phyloP scores from a whole-genome alignment of 2,888 invertebrate genomes.

The Drosophila lacicola region DNA sequence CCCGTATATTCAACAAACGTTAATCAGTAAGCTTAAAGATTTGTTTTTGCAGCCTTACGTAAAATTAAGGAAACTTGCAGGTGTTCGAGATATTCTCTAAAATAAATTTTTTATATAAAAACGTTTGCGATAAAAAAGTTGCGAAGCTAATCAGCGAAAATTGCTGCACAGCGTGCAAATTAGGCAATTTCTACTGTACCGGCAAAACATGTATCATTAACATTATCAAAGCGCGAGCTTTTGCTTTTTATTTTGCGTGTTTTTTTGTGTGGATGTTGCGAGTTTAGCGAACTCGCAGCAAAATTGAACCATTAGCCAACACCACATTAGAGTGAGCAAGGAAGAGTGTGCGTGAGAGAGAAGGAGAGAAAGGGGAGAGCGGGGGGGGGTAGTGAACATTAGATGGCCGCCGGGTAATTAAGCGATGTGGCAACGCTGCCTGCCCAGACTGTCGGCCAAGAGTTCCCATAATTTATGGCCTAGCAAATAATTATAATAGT shows the following conservation, averaged over 20 bases:
- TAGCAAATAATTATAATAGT: slow-evolving; percentile 75
- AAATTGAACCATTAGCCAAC: slow-evolving; percentile 68
- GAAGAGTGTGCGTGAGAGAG: not conserved
- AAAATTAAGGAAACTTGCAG: not conserved
- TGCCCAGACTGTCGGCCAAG: slow-evolving; percentile 26
- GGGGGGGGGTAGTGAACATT: slow-evolving; percentile 15
- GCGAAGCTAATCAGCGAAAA: slow-evolving; percentile 4
- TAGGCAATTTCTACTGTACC: slow-evolving; percentile 51
- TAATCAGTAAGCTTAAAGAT: not conserved
- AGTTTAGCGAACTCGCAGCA: slow-evolving; percentile 54
- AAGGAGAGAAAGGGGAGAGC: not conserved
- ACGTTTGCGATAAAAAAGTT: not conserved
- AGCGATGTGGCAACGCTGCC: slow-evolving; percentile 72
- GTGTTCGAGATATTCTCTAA: not conserved
- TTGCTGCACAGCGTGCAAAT: slow-evolving; percentile 26
- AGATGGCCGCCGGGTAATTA: slow-evolving; percentile 68
- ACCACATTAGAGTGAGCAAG: slow-evolving; percentile 10
- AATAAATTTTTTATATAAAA: slow-evolving; percentile 7
- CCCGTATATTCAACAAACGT: too few relatives aligned
- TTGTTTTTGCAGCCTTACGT: not conserved
- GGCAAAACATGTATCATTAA: slow-evolving; percentile 25
- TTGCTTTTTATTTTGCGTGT: slow-evolving; percentile 25
- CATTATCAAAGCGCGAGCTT: slow-evolving; percentile 39
- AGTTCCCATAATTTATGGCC: slow-evolving; percentile 76
- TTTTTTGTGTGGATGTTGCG: slow-evolving; percentile 13